Evolutionary conservation across 2,888 invertebrate species (phyloP).

Genomic region (Caenorhabditis sp.): DNA sequence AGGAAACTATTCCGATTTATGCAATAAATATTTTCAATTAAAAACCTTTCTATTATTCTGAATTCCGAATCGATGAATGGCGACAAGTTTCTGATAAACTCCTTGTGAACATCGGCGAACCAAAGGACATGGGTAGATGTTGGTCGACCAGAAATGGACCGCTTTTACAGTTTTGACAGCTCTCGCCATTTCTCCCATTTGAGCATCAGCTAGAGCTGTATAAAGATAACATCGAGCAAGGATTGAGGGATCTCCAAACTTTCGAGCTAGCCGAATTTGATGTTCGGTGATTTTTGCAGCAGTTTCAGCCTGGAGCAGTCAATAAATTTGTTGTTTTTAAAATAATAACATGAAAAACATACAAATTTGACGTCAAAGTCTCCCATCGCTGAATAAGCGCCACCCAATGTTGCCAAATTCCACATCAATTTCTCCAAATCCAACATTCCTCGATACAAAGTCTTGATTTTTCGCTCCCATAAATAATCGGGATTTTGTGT

Average conservation of each 20-base stretch:
- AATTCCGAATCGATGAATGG: not conserved
- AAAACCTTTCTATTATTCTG: too few relatives aligned
- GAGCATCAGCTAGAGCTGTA: constrained; percentile 86
- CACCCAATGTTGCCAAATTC: constrained; percentile 94
- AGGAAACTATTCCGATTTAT: not conserved
- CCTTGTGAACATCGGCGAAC: constrained; percentile 3
- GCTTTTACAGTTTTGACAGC: constrained; percentile 37
- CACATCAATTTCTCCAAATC: constrained; percentile 87
- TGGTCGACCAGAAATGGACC: not conserved
- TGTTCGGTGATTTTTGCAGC: constrained; percentile 78
- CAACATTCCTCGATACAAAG: constrained; percentile 36
- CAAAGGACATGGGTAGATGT: not conserved
- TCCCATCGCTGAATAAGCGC: constrained; percentile 92
- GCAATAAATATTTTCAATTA: too few relatives aligned
- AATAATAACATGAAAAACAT: constrained; percentile 1
- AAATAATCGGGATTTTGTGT: constrained; percentile 17
- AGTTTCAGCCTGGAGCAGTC: constrained; percentile 79
- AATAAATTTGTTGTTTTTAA: constrained; percentile 2
- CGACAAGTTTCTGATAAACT: constrained; percentile 2
- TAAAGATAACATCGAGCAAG: constrained; percentile 85
- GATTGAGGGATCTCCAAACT: constrained; percentile 83
- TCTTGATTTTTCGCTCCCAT: constrained; percentile 45
- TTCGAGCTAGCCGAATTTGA: constrained; percentile 83
- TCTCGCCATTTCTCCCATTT: constrained; percentile 78
- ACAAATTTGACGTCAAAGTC: constrained; percentile 77